A percentile compares a stretch with the other conserved stretches of the same genome.
These are phyloP conservation scores for Chelonus insularis DNA, from an alignment of 1,140 invertebrate genomes.

Conservation along the genomic window DNA sequence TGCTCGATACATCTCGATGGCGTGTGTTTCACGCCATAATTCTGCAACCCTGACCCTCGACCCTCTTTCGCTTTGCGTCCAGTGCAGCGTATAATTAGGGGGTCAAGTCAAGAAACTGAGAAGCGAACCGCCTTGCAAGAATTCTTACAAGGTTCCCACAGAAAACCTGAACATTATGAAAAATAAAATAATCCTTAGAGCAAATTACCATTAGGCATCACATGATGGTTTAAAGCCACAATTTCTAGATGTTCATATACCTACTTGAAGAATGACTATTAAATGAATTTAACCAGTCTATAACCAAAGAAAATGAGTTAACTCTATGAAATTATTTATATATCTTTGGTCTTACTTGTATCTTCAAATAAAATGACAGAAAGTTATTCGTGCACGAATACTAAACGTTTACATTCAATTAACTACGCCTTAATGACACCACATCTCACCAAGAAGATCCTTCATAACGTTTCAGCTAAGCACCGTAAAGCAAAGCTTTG, in stretches of 20 bases:
- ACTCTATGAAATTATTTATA: too few species aligned
- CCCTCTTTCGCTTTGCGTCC: conserved; percentile 31
- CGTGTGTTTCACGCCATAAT: conserved; percentile 19
- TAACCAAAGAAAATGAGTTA: too few species aligned
- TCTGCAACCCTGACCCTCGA: conserved; percentile 40
- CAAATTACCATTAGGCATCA: too few species aligned
- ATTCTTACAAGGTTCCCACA: conserved; percentile 29
- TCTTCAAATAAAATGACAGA: too few species aligned
- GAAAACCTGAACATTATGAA: background rate
- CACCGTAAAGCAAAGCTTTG: conserved; percentile 14
- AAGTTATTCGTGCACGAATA: conserved; percentile 5
- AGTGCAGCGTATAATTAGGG: conserved; percentile 40
- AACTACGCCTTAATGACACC: conserved; percentile 26
- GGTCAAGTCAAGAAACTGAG: conserved; percentile 37
- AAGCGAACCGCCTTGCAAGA: conserved; percentile 1
- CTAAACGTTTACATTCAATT: conserved; percentile 30
- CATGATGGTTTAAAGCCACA: too few species aligned
- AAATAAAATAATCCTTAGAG: background rate
- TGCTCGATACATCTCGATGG: conserved; percentile 23
- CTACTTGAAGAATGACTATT: too few species aligned
- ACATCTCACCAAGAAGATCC: conserved; percentile 13
- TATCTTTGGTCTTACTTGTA: too few species aligned
- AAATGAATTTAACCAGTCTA: too few species aligned
- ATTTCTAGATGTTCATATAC: too few species aligned
- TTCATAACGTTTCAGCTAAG: conserved; percentile 6